Conservation (phyloP, 2,113 vertebrate genomes). For the Corythornis cristatus region DNA sequence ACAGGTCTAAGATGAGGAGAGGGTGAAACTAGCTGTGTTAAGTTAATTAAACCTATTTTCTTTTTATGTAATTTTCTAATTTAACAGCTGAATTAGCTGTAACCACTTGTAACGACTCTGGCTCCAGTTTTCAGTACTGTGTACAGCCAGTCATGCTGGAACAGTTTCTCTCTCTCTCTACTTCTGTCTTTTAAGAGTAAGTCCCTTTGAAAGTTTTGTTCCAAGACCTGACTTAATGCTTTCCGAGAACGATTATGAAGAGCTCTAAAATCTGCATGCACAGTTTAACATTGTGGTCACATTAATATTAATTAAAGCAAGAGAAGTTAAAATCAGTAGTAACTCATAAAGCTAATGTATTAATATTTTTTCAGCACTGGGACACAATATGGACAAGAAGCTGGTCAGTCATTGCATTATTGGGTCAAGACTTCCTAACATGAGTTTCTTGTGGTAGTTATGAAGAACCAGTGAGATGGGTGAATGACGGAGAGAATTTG, state of each 20-base stretch:
- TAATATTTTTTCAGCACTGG: not conserved
- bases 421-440: not conserved
- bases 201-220: not conserved
- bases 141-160: not conserved
- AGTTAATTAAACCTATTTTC: not conserved
- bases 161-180: not conserved
- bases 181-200: not conserved
- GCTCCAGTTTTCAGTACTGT: not conserved
- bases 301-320: constrained; percentile 18
- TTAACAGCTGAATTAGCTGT: constrained; percentile 2
- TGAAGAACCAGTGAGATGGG: not conserved
- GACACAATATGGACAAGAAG: not conserved
- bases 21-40: not conserved
- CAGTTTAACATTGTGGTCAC: not conserved
- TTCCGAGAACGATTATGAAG: constrained; percentile 2
- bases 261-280: not conserved
- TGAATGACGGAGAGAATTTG: not conserved
- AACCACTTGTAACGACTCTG: constrained; percentile 27
- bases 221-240: not conserved
- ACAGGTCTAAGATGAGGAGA: not conserved
- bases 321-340: not conserved
- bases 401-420: not conserved
- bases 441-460: not conserved
- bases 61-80: constrained; percentile 15
- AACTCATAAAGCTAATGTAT: not conserved